Base-by-base conservation (phyloP, 2,888 invertebrate species). In the Phorcus lineatus region DNA sequence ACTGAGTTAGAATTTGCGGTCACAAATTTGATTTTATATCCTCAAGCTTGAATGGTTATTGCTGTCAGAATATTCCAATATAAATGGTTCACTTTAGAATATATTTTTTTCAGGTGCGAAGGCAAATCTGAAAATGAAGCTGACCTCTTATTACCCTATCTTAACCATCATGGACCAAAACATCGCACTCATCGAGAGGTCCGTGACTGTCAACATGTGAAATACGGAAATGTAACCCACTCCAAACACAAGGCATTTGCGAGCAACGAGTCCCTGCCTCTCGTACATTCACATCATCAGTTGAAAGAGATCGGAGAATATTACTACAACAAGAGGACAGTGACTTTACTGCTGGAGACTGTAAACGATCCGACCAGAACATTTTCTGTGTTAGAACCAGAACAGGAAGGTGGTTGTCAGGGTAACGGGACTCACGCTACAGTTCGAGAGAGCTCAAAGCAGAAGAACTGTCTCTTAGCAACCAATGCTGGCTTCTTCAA, bases 401-500 rank as follows among this genome's bases (percentile, higher is more conserved):
- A 83, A 36, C 84, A 86, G 6, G 79, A 79, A 9, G 91, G 91
- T 0, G 90, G 92, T 0, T 93, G 93, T 85, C 87, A 88, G 1
- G 85, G 78, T 0, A 78, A 82, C 31, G 82, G 83, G 2, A 85
- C 78, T 11, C 82, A 86, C 36, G 88, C 88, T 28, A 91, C 90
- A 9, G 93, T 92, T 0, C 24, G 77, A 40, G 85, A 89, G 16
- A 90, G 91, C 52, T 87, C 91, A 1, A 74, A 81, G 47, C 84
- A 82, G 47, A 87, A 86, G 67, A 81, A 88, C 11, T 93, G 93
- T 85, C 9, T 91, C 4, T 83, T 91, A n/a, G 92, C 93, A 4
- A 84, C 90, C 28, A 93, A 93, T 91, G 93, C 92, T 76, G 93
- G 93, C 57, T 91, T 92, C 80, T 93, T 93, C 82, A 91, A 93